Percentiles rank a stretch among this genome's conserved stretches.
Conservation (phyloP, 2,113 vertebrate species). For the Cygnus atratus region DNA sequence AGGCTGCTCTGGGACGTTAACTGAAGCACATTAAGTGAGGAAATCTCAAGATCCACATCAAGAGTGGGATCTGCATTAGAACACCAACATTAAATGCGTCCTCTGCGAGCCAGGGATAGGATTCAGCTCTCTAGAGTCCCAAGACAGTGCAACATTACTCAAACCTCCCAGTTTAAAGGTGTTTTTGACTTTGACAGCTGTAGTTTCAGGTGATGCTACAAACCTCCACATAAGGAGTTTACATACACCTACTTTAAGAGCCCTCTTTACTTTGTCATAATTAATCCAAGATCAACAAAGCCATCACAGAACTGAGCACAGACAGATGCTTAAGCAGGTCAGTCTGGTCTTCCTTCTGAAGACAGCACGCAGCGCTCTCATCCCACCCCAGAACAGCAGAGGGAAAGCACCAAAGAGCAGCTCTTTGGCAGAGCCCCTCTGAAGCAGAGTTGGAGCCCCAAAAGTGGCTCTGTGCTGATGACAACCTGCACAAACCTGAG, state of each 20-base stretch:
- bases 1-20: neutral
- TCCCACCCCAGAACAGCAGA: too few species aligned
- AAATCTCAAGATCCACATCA: neutral
- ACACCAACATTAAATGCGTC: neutral
- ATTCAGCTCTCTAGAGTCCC: neutral
- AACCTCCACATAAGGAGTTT: neutral
- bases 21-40: neutral
- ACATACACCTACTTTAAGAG: neutral
- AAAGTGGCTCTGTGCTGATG: neutral
- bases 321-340: neutral
- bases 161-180: neutral
- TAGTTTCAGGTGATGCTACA: neutral
- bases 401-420: neutral
- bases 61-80: neutral
- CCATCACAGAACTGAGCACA: neutral
- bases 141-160: neutral
- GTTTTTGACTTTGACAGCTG: rapidly evolving
- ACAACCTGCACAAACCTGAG: neutral
- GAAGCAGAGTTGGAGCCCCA: neutral
- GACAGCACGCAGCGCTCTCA: neutral
- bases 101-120: too few species aligned
- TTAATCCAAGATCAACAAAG: neutral
- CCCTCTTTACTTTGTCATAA: rapidly evolving
- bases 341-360: neutral
- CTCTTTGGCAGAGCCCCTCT: neutral